Conservation (phyloP, 1,140 invertebrate genomes). For the Drosophila asahinai region DNA sequence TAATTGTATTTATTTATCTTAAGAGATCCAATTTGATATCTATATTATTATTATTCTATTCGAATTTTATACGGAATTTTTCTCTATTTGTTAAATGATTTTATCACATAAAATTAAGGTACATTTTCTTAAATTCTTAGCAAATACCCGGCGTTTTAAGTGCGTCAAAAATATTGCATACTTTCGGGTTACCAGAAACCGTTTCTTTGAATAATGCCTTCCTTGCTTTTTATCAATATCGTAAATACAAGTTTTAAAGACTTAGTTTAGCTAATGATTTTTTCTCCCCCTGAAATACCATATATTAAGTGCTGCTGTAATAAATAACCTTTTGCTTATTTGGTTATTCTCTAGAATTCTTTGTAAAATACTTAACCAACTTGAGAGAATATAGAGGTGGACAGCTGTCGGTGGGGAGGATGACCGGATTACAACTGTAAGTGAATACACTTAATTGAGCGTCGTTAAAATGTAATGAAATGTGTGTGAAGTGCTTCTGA, state of each 20-base stretch:
- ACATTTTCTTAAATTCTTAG: no score
- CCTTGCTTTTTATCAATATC: neutral
- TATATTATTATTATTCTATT: no score
- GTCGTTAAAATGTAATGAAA: constrained; percentile 22
- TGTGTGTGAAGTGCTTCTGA: constrained; percentile 15
- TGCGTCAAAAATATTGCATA: neutral
- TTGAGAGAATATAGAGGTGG: neutral
- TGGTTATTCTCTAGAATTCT: neutral
- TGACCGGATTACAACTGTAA: constrained; percentile 19
- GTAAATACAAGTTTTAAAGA: no score
- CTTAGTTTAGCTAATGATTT: neutral
- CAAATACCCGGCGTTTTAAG: no score
- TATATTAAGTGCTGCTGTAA: neutral
- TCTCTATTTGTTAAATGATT: no score
- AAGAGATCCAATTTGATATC: neutral
- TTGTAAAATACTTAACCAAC: neutral
- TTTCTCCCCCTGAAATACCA: neutral
- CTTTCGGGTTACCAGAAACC: neutral
- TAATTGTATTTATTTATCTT: constrained; percentile 3
- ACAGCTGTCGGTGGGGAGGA: neutral
- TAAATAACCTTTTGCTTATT: neutral
- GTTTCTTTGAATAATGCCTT: no score
- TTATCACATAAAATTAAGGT: no score
- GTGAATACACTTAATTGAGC: constrained; percentile 19
- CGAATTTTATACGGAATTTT: no score